phyloP scores from a whole-genome alignment of 2,113 vertebrate genomes.

The Engraulis encrasicolus region DNA sequence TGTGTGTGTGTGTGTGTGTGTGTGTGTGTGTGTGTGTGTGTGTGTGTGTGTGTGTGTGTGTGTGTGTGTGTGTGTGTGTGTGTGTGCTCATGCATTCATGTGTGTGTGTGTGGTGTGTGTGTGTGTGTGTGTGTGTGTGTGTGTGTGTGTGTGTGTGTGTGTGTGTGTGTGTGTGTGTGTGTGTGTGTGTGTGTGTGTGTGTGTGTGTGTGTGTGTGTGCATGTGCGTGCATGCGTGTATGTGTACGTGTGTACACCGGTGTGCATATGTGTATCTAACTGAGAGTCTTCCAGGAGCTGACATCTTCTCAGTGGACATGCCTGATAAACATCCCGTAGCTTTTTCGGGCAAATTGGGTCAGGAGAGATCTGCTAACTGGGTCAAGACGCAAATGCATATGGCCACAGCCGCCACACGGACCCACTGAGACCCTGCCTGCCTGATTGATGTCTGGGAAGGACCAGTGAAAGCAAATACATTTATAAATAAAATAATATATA shows the following conservation, averaged over 20 bases:
- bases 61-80: not conserved
- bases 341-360: not conserved
- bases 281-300: not conserved
- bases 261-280: too few relatives aligned
- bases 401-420: not conserved
- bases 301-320: not conserved
- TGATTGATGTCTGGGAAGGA: slow-evolving; percentile 6
- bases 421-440: not conserved
- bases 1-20: not conserved
- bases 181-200: too few relatives aligned
- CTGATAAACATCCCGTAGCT: not conserved
- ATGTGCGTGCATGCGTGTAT: too few relatives aligned
- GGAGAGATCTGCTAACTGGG: not conserved
- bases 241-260: too few relatives aligned
- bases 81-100: not conserved
- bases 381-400: not conserved
- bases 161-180: too few relatives aligned
- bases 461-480: not conserved
- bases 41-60: not conserved
- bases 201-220: too few relatives aligned
- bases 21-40: not conserved
- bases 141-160: not conserved
- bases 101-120: not conserved
- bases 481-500: too few relatives aligned
- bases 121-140: not conserved